A percentile compares a stretch with the other conserved stretches of the same genome.
Evolutionary conservation across 2,113 vertebrate species (phyloP).

Genomic region (Lagopus muta): DNA sequence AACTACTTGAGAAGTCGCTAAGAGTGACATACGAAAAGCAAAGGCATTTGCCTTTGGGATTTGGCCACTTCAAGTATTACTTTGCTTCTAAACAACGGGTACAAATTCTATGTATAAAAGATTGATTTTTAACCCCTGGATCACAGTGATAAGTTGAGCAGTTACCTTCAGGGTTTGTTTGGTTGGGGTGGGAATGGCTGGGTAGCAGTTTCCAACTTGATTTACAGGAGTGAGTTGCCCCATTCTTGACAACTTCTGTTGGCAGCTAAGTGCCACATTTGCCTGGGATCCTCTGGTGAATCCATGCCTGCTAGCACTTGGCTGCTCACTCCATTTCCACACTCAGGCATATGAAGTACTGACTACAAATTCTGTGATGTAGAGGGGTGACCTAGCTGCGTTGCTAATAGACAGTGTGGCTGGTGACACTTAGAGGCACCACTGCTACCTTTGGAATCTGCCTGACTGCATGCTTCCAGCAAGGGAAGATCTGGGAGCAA

Average conservation of each 20-base stretch:
- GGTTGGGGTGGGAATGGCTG: background rate
- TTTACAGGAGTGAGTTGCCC: background rate
- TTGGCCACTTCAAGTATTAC: background rate
- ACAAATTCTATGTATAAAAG: background rate
- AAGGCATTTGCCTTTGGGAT: background rate
- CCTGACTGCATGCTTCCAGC: background rate
- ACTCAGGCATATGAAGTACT: background rate
- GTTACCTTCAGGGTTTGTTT: background rate
- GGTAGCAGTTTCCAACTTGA: background rate
- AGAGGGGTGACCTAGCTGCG: background rate
- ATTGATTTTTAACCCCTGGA: background rate
- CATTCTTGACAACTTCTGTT: background rate
- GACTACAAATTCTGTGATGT: rapidly evolving
- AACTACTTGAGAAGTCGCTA: background rate
- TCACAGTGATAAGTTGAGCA: background rate
- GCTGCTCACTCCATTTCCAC: background rate
- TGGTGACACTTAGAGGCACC: background rate
- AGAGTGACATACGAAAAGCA: background rate
- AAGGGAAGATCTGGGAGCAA: background rate
- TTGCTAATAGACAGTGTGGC: background rate
- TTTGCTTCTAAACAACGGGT: background rate
- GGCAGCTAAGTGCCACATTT: background rate
- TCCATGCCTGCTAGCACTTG: background rate
- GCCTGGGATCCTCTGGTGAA: background rate
- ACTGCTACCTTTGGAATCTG: background rate